These are phyloP conservation scores for Lacanobia wlatinum DNA, from an alignment of 2,888 invertebrate genomes.

Conservation along the genomic window DNA sequence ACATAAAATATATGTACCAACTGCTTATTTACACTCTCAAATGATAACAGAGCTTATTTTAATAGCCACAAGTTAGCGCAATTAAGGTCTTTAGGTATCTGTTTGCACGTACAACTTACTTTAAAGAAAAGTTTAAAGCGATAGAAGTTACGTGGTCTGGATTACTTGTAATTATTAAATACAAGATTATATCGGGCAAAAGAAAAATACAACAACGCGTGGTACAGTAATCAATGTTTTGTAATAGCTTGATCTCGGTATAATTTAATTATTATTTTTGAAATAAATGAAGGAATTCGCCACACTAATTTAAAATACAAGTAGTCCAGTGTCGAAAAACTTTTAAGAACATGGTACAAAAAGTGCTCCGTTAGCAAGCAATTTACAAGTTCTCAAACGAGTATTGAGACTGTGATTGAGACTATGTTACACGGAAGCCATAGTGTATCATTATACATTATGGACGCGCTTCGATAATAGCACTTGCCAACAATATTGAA, in stretches of 20 bases:
- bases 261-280: constrained; percentile 3
- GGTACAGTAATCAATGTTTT: constrained; percentile 6
- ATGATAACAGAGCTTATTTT: constrained; percentile 3
- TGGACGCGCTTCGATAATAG: constrained; percentile 65
- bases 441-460: constrained; percentile 50
- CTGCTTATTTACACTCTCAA: constrained; percentile 1
- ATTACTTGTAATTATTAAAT: constrained; percentile 12
- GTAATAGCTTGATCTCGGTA: constrained; percentile 20
- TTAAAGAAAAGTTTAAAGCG: constrained; percentile 14
- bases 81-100: constrained; percentile 16
- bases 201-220: background rate
- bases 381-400: constrained; percentile 69
- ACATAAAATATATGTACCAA: background rate
- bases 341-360: constrained; percentile 59
- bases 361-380: constrained; percentile 74
- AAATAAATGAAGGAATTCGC: constrained; percentile 27
- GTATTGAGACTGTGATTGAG: constrained; percentile 57
- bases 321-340: constrained; percentile 61
- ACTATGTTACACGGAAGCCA: constrained; percentile 72
- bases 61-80: background rate
- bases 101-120: constrained; percentile 9
- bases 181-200: background rate
- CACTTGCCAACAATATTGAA: constrained; percentile 67
- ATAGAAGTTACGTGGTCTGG: background rate
- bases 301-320: constrained; percentile 33